Conservation (phyloP, 2,888 invertebrate species). For the Cordilura impudica region DNA sequence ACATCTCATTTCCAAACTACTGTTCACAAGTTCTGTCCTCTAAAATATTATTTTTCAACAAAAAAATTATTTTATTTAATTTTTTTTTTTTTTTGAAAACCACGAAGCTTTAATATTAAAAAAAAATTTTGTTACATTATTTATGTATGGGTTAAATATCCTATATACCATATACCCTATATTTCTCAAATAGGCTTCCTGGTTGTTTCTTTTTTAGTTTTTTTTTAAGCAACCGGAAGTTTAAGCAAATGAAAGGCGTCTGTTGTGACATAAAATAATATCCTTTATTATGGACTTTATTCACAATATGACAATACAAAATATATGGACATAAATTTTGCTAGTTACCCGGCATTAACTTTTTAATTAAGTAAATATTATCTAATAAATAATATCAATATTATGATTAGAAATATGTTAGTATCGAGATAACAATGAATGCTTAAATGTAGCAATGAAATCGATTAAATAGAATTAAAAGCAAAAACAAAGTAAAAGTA, state of each 20-base stretch:
- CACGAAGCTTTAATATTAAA: no score
- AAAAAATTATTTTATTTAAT: no score
- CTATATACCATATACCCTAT: no score
- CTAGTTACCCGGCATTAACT: constrained; percentile 27
- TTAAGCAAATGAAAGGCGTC: constrained; percentile 18
- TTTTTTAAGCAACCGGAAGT: constrained; percentile 12
- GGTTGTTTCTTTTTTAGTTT: not conserved
- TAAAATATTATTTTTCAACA: no score
- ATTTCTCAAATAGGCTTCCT: no score
- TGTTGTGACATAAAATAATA: constrained; percentile 31
- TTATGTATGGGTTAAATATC: no score
- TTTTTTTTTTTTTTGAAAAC: no score
- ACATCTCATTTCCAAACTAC: no score
- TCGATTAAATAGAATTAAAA: constrained; percentile 11
- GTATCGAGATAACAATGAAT: constrained; percentile 22
- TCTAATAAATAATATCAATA: not conserved
- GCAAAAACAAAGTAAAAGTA: no score
- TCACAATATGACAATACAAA: constrained; percentile 3
- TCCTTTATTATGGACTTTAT: constrained; percentile 20
- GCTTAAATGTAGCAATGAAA: constrained; percentile 10
- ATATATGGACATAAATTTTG: not conserved
- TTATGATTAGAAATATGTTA: not conserved
- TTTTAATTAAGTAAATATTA: constrained; percentile 27
- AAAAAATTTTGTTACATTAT: no score
- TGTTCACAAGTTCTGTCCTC: no score